Conservation (phyloP, 2,113 vertebrate species). For the Macquaria australasica region DNA sequence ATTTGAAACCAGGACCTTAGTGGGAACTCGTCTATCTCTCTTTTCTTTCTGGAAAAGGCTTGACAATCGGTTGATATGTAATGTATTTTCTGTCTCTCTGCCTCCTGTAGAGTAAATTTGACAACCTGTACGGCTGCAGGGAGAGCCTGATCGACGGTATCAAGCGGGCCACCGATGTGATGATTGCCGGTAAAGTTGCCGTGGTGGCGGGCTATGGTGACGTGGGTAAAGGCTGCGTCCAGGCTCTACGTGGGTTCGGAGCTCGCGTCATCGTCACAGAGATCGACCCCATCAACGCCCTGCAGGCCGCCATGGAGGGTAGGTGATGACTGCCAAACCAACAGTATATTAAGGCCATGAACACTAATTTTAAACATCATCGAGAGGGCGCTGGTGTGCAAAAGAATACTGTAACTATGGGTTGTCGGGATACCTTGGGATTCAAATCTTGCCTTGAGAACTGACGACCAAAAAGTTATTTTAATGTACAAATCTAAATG, state of each 20-base stretch:
- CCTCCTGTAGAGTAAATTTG: constrained; percentile 93
- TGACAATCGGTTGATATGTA: neutral
- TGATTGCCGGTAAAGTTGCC: constrained; percentile 98
- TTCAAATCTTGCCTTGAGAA: neutral
- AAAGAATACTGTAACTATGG: neutral
- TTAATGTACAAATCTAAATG: too few relatives aligned
- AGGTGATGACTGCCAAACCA: neutral
- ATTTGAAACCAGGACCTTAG: neutral
- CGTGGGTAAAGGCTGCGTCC: constrained; percentile 97
- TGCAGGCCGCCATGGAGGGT: constrained; percentile 99
- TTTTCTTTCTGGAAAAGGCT: too few relatives aligned
- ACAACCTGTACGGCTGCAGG: constrained; percentile 98
- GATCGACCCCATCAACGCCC: constrained; percentile 96
- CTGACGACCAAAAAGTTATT: neutral
- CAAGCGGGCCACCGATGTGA: constrained; percentile 97
- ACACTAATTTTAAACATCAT: neutral
- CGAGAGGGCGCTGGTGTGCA: neutral
- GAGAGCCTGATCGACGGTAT: constrained; percentile 98
- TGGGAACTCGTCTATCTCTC: neutral
- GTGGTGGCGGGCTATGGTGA: constrained; percentile 97
- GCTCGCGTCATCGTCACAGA: constrained; percentile 97
- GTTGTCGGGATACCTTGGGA: neutral
- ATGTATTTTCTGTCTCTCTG: neutral
- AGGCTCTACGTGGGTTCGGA: constrained; percentile 93
- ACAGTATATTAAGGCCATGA: neutral